Base-by-base conservation (phyloP, 2,113 vertebrate species). In the Eudorcas thomsonii region DNA sequence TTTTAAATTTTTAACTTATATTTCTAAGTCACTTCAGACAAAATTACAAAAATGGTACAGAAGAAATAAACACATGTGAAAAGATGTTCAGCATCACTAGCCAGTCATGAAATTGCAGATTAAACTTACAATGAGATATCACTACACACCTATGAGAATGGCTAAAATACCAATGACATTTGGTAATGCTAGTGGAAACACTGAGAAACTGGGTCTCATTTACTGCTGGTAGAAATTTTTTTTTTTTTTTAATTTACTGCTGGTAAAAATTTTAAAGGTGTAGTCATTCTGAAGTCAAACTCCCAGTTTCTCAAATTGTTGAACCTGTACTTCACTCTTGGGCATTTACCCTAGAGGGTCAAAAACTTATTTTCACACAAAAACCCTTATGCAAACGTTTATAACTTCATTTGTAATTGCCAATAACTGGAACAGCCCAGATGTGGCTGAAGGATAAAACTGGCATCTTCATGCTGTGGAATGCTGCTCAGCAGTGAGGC, bases 1-100 rank as follows among this genome's bases (percentile, higher is more conserved):
- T 88, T 54, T 43, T 11, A 30, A 45, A 52, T 39, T 80, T 89
- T 94, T n/a, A 55, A 2, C 5, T 67, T 67, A 45, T 7, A 30
- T 64, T 93, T 95, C 60, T 36, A 62, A 91, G 30, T 90, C 43
- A 45, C 77, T 52, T 91, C 59, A 59, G 83, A 39, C 80, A n/a
- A 77, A 85, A 43, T 90, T 80, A 39, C 6, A 88, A n/a, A 90
- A 52, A 4, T n/a, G 36, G 14, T 52, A 33, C n/a, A 26, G 13
- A 77, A 23, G 14, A 64, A 10, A 50, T 59, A 21, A 74, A 59
- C 48, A 33, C 3, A 1, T 23, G 7, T 54, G 30, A 55, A 87
- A 82, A 92, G 77, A 26, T 13, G 55, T n/a, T 71, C n/a, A 36
- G 4, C 30, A 5, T 55, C 30, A 36, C 50, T 17, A 67, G 50